Percentiles rank a stretch among this genome's conserved stretches.
These are phyloP conservation scores for Gryllus longicercus DNA, from an alignment of 2,888 invertebrate genomes.

Conservation along the genomic window DNA sequence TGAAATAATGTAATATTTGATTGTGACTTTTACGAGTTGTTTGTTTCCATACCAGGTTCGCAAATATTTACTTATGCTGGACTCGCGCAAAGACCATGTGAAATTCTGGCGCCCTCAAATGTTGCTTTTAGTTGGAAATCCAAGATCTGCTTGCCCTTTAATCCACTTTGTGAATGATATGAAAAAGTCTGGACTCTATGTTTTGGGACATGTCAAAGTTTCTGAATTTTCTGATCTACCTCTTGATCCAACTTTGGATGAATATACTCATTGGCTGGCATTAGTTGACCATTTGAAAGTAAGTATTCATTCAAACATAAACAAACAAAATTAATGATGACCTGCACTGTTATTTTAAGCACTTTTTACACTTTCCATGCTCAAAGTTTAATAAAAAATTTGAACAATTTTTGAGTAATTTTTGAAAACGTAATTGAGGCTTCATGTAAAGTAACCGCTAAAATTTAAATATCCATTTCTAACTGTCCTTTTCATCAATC, in stretches of 20 bases:
- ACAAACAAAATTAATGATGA: neutral
- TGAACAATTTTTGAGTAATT: too few species aligned
- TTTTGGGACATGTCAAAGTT: conserved; percentile 79
- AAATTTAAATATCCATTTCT: too few species aligned
- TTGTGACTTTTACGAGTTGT: neutral
- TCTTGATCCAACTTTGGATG: conserved; percentile 69
- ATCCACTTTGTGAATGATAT: conserved; percentile 97
- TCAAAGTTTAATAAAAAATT: too few species aligned
- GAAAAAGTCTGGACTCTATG: conserved; percentile 89
- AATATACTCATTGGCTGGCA: conserved; percentile 85
- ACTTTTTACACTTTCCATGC: too few species aligned
- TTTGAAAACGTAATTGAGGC: too few species aligned
- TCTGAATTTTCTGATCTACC: conserved; percentile 54
- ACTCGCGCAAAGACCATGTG: conserved; percentile 95
- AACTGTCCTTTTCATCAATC: too few species aligned
- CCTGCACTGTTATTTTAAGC: too few species aligned
- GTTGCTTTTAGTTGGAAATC: conserved; percentile 85
- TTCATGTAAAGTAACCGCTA: too few species aligned
- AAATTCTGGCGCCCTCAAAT: conserved; percentile 99
- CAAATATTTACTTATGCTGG: conserved; percentile 92
- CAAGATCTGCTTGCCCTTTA: conserved; percentile 82
- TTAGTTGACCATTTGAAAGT: conserved; percentile 93
- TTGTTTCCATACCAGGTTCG: conserved; percentile 60
- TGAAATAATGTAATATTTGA: neutral
- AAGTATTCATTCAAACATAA: conserved; percentile 36